Evolutionary conservation across 2,797 vertebrate genomes (phyloP), one percentile per base, ranked within the genome.

Genomic region (Champsocephalus esox): DNA sequence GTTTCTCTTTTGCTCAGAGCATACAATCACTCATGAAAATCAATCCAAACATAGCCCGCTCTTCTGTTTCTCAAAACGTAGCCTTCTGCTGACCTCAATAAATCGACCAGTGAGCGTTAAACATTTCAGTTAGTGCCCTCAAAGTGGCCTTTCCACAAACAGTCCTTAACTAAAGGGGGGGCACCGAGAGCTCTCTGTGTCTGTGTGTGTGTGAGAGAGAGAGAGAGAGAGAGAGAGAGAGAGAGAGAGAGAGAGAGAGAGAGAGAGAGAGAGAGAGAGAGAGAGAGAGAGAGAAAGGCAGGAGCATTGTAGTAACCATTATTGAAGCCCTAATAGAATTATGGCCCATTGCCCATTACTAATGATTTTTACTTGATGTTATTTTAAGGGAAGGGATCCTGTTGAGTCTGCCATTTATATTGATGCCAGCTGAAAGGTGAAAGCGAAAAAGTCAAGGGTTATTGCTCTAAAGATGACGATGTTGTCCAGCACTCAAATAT

Each of bases 31-130:
- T 92, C 86, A 89, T 86, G 85, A 86, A 92, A 92, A 92, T 92
- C 89, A 91, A 91, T 93, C 89, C 73, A 44, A 91, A 86, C 83
- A 75, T 41, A 34, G 60, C 75, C 65, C 57, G 46, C 81, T 84
- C 76, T 16, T 81, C 83, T 75, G 74, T 80, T 82, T 81, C 76
- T 79, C 84, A 86, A 92, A 92, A 90, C 74, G 46, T 89, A 92
- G 91, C 91, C 93, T 93, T 75, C 80, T 75, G 83, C 77, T 94
- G 92, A 94, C 93, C 93, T 93, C 92, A 92, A 94, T 94, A 94
- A 94, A 95, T 94, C 90, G 83, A 92, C 84, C 57, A 49, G 73
- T 32, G 69, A 89, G 84, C 67, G 67, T 91, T 88, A 90, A 93
- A 91, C 91, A 89, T 89, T 91, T 93, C 81, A 89, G 84, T 93